phyloP scores from a whole-genome alignment of 1,140 invertebrate species.

The Papilio xuthus region DNA sequence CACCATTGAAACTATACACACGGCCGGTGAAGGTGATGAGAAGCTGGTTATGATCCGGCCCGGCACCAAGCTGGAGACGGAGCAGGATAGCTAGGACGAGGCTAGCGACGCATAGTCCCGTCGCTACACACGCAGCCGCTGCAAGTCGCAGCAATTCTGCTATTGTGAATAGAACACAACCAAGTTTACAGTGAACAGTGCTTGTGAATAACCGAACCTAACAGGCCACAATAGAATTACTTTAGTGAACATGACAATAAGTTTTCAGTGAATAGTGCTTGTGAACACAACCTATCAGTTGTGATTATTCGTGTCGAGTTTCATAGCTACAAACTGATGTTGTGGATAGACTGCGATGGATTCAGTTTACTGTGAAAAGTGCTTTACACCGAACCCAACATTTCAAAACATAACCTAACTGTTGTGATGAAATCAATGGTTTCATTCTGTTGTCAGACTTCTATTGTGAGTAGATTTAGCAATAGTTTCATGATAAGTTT shows the following conservation, averaged over 20 bases:
- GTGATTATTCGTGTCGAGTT: too few species aligned
- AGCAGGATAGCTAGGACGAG: slow-evolving; percentile 66
- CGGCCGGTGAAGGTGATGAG: slow-evolving; percentile 61
- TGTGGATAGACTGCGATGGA: not conserved
- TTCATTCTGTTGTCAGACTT: not conserved
- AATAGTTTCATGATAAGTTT: too few species aligned
- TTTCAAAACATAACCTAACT: too few species aligned
- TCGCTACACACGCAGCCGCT: slow-evolving; percentile 39
- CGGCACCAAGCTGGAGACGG: slow-evolving; percentile 62
- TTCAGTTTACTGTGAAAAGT: not conserved
- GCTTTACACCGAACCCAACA: not conserved
- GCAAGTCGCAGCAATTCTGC: slow-evolving; percentile 1
- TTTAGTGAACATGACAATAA: not conserved
- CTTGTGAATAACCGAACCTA: not conserved
- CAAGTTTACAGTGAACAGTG: not conserved
- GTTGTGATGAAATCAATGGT: not conserved
- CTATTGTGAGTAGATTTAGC: too few species aligned
- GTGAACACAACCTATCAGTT: too few species aligned
- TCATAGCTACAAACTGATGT: too few species aligned
- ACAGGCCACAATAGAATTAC: not conserved
- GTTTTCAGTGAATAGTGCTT: not conserved
- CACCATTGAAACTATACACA: slow-evolving; percentile 77
- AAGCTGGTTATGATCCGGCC: slow-evolving; percentile 70
- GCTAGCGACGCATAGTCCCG: slow-evolving; percentile 53
- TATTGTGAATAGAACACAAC: not conserved